Evolutionary conservation across 2,113 vertebrate genomes (phyloP).

Genomic region (Pagrus major): DNA sequence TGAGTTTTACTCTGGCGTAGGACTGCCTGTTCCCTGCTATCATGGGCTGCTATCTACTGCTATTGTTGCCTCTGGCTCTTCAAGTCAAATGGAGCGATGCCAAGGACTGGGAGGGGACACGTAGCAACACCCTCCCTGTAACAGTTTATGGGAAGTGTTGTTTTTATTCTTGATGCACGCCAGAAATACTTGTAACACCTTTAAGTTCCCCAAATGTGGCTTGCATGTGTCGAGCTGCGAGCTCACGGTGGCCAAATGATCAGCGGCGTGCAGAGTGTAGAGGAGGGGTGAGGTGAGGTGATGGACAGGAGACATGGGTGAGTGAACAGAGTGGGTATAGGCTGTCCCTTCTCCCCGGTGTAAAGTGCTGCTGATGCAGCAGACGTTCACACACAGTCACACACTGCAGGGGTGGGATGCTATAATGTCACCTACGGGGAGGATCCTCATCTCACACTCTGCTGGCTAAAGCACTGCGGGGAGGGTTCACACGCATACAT

Average conservation of each 20-base stretch:
- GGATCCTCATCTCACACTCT: conserved; percentile 61
- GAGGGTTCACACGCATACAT: neutral
- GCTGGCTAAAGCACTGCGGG: conserved; percentile 54
- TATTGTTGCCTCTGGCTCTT: conserved; percentile 20
- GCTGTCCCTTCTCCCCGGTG: conserved; percentile 43
- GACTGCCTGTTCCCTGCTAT: neutral
- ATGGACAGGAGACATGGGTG: conserved; percentile 16
- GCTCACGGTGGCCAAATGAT: conserved; percentile 1
- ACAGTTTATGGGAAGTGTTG: neutral
- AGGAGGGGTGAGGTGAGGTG: conserved; percentile 16
- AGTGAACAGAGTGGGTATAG: conserved; percentile 14
- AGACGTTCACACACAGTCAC: conserved; percentile 19
- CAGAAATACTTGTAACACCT: neutral
- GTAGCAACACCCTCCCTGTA: conserved; percentile 16
- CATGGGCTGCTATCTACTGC: neutral
- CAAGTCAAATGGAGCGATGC: conserved; percentile 19
- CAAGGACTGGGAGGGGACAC: conserved; percentile 24
- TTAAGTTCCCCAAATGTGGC: neutral
- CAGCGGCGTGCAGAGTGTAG: neutral
- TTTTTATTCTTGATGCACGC: neutral
- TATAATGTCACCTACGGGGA: conserved; percentile 58
- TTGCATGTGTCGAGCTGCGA: neutral
- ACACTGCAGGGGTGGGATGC: conserved; percentile 46
- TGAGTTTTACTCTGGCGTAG: neutral
- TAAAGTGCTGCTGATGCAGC: conserved; percentile 66